These are phyloP conservation scores for Orthosia incerta DNA, from an alignment of 2,888 invertebrate species.

Conservation along the genomic window DNA sequence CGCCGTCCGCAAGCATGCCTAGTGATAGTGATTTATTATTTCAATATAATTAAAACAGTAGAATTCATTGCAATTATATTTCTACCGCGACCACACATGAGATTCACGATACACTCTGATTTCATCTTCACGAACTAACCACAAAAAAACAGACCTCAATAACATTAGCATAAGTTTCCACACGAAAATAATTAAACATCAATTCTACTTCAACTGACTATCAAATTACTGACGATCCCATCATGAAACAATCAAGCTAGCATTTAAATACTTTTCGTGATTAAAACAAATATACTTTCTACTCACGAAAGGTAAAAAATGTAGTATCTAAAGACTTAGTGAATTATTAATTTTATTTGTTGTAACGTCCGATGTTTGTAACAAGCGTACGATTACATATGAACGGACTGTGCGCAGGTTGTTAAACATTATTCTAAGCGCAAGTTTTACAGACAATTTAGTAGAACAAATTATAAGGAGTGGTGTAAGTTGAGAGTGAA, in stretches of 20 bases:
- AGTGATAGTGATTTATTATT: not conserved
- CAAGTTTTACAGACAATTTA: slow-evolving; percentile 88
- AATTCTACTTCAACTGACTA: slow-evolving; percentile 35
- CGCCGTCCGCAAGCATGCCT: no score
- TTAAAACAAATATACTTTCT: slow-evolving; percentile 61
- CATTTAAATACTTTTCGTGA: slow-evolving; percentile 58
- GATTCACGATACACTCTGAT: slow-evolving; percentile 25
- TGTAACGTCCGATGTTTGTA: slow-evolving; percentile 76
- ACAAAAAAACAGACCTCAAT: slow-evolving; percentile 28
- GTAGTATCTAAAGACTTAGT: slow-evolving; percentile 34
- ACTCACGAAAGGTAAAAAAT: slow-evolving; percentile 36
- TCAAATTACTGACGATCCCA: slow-evolving; percentile 43
- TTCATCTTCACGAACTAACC: slow-evolving; percentile 15
- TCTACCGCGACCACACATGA: slow-evolving; percentile 30
- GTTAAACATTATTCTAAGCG: slow-evolving; percentile 88
- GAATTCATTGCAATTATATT: not conserved
- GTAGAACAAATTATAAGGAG: slow-evolving; percentile 88
- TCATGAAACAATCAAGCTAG: slow-evolving; percentile 54
- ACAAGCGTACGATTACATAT: slow-evolving; percentile 82
- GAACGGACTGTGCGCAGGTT: slow-evolving; percentile 85
- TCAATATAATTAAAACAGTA: not conserved
- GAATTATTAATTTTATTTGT: slow-evolving; percentile 81
- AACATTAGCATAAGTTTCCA: slow-evolving; percentile 53
- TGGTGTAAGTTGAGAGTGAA: slow-evolving; percentile 63
- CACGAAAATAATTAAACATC: slow-evolving; percentile 51